Percentiles rank a stretch among this genome's conserved stretches.
These are phyloP conservation scores for Cordilura impudica DNA, from an alignment of 2,888 invertebrate species.

Conservation along the genomic window DNA sequence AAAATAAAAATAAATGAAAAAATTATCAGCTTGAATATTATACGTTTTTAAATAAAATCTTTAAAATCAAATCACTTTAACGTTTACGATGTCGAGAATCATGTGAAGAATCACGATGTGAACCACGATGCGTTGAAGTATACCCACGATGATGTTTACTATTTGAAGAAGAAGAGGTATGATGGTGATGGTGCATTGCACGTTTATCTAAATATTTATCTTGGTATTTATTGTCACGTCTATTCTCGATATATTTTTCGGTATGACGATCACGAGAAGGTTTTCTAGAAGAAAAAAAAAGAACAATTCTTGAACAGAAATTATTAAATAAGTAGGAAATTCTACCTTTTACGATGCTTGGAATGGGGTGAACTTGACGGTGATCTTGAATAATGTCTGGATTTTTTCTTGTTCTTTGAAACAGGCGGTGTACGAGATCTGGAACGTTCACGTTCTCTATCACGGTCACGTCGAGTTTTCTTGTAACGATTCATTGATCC, in stretches of 20 bases:
- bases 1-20: slow-evolving; percentile 12
- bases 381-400: slow-evolving; percentile 76
- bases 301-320: background rate
- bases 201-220: slow-evolving; percentile 64
- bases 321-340: background rate
- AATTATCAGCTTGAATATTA: too few species aligned
- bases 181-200: slow-evolving; percentile 55
- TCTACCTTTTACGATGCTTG: slow-evolving; percentile 76
- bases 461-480: slow-evolving; percentile 68
- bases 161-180: slow-evolving; percentile 64
- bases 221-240: slow-evolving; percentile 67
- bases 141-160: slow-evolving; percentile 73
- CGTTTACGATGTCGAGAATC: slow-evolving; percentile 57
- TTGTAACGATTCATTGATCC: slow-evolving; percentile 68
- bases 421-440: slow-evolving; percentile 72
- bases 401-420: slow-evolving; percentile 75
- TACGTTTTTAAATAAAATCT: too few species aligned
- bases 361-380: slow-evolving; percentile 76
- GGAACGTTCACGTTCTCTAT: slow-evolving; percentile 64
- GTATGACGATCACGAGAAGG: slow-evolving; percentile 70
- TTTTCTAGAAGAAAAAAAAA: slow-evolving; percentile 61
- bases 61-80: too few species aligned
- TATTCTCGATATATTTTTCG: slow-evolving; percentile 72
- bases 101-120: slow-evolving; percentile 60
- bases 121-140: slow-evolving; percentile 71